Evolutionary conservation across 1,140 invertebrate genomes (phyloP).

Genomic region (Chironomus tepperi): DNA sequence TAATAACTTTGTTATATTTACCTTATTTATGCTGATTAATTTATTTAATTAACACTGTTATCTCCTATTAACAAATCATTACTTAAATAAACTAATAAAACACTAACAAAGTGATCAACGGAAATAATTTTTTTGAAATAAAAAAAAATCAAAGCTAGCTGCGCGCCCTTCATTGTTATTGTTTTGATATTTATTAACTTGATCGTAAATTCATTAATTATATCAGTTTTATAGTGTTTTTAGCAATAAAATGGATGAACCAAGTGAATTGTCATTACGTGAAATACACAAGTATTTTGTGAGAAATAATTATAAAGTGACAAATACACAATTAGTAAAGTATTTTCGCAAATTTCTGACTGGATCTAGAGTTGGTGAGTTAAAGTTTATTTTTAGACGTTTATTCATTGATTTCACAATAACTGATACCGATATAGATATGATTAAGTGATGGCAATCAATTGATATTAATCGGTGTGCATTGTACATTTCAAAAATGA

Average conservation of each 20-base stretch:
- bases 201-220: neutral
- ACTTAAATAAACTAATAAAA: no score
- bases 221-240: neutral
- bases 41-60: no score
- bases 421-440: neutral
- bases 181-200: neutral
- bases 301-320: slow-evolving; percentile 71
- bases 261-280: slow-evolving; percentile 66
- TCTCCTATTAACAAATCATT: no score
- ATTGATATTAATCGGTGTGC: neutral
- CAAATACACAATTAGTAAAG: slow-evolving; percentile 79
- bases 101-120: no score
- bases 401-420: neutral
- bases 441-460: neutral
- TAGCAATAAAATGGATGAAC: slow-evolving; percentile 51
- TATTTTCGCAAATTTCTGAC: slow-evolving; percentile 79
- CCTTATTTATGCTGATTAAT: no score
- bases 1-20: no score
- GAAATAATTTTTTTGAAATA: no score
- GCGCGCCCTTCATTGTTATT: neutral
- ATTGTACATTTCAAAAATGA: neutral
- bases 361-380: slow-evolving; percentile 30
- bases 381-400: neutral
- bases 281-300: slow-evolving; percentile 76
- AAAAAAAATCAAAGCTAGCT: neutral